These are phyloP conservation scores for Vesta saturnalis DNA, from an alignment of 2,888 invertebrate species.

Conservation along the genomic window DNA sequence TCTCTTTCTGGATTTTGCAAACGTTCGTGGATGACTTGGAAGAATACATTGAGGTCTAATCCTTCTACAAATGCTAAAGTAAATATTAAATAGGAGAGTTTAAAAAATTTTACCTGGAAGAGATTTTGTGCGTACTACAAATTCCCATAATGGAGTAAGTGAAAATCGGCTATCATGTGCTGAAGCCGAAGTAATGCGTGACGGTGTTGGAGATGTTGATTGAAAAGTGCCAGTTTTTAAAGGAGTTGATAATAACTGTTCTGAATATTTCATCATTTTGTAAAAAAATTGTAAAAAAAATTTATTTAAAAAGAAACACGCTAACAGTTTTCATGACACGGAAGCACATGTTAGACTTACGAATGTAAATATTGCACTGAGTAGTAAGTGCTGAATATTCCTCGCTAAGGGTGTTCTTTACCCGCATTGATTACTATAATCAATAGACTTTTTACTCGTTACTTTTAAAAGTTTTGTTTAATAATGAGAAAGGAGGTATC, in stretches of 20 bases:
- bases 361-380: slow-evolving; percentile 32
- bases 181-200: slow-evolving; percentile 25
- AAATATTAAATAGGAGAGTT: neutral
- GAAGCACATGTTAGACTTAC: slow-evolving; percentile 31
- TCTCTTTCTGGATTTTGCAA: slow-evolving; percentile 85
- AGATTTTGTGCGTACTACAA: slow-evolving; percentile 77
- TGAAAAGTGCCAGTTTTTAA: slow-evolving; percentile 23
- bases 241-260: slow-evolving; percentile 24
- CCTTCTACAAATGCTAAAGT: slow-evolving; percentile 47
- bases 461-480: slow-evolving; percentile 3
- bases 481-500: neutral
- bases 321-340: slow-evolving; percentile 7
- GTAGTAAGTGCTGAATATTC: slow-evolving; percentile 14
- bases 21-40: slow-evolving; percentile 76
- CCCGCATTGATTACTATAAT: slow-evolving; percentile 38
- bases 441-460: slow-evolving; percentile 20
- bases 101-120: slow-evolving; percentile 66
- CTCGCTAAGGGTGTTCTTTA: slow-evolving; percentile 22
- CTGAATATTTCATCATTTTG: slow-evolving; percentile 29
- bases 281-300: neutral
- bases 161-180: slow-evolving; percentile 57
- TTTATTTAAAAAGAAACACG: neutral
- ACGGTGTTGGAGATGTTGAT: slow-evolving; percentile 17
- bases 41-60: slow-evolving; percentile 67
- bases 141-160: slow-evolving; percentile 84